Evolutionary conservation across 2,888 invertebrate genomes (phyloP), one percentile per base, ranked within the genome.

Genomic region (Phyto melanocephala): DNA sequence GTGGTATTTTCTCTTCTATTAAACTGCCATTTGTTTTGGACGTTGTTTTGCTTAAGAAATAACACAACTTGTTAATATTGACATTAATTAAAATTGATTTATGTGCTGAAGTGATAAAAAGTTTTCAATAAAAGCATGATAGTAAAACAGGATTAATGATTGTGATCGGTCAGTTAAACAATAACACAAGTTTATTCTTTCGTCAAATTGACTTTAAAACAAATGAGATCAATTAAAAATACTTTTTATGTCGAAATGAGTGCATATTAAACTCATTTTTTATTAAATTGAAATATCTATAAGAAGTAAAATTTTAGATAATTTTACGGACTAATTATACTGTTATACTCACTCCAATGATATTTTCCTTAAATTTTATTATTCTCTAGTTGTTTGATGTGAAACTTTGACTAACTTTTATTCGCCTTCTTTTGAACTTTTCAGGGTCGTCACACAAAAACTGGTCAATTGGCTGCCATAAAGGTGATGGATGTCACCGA

Each of bases 401-500:
- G n/a, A n/a, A n/a, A n/a, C n/a, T n/a, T n/a, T n/a, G n/a, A n/a
- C n/a, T n/a, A n/a, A n/a, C n/a, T 35, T 63, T 22, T 17, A 42
- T 82, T 70, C 81, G 81, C 75, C 6, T 28, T 6, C 28, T 78
- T 54, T 45, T 54, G 70, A 71, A 35, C 20, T 52, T 68, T 28
- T 40, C 92, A 99, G 98, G 99, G 99, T 85, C 96, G 99, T 81
- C 99, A 99, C 92, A 99, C 99, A 86, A 99, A 99, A 94, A 99
- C 99, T 87, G 99, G 99, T 86, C 99, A 99, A 92, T 93, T 99
- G 93, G 99, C 99, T 86, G 99, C 99, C 92, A 99, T 99, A 92
- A 99, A 99, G 94, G 99, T 99, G 91, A 99, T 99, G 99, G 99
- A 99, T 92, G 99, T 99, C 89, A 99, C 99, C 87, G 99, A 99